Evolutionary conservation across 1,140 invertebrate genomes (phyloP).

Genomic region (Drosophila murphyi): DNA sequence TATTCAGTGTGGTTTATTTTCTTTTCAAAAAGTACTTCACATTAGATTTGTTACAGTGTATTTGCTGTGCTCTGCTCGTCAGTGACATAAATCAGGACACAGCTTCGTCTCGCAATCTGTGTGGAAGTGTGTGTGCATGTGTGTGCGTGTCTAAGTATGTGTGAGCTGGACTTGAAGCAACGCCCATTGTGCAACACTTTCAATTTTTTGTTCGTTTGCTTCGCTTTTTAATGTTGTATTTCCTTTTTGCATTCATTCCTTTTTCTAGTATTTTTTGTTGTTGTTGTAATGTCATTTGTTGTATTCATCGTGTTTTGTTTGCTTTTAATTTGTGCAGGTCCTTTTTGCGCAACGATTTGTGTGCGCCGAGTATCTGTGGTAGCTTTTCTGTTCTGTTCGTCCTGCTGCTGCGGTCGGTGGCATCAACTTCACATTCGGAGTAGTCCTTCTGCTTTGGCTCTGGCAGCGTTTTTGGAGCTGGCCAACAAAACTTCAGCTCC

Average conservation of each 20-base stretch:
- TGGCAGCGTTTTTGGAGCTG: constrained; percentile 52
- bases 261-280: neutral
- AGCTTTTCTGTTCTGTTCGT: constrained; percentile 34
- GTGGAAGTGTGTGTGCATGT: neutral
- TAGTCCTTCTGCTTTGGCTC: constrained; percentile 61
- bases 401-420: constrained; percentile 6
- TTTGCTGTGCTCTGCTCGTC: constrained; percentile 41
- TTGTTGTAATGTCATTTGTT: constrained; percentile 50
- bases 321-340: constrained; percentile 71
- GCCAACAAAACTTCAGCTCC: constrained; percentile 21
- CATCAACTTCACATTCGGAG: constrained; percentile 76
- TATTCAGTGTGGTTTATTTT: neutral
- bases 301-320: constrained; percentile 71
- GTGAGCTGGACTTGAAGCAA: constrained; percentile 66
- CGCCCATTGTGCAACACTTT: constrained; percentile 81
- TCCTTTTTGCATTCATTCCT: neutral
- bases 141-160: constrained; percentile 32
- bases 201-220: constrained; percentile 62
- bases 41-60: constrained; percentile 42
- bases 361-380: constrained; percentile 37
- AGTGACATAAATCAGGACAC: constrained; percentile 70
- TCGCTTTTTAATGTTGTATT: constrained; percentile 11
- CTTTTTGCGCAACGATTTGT: constrained; percentile 44
- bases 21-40: neutral
- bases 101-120: constrained; percentile 51